Evolutionary conservation across 2,113 vertebrate species (phyloP), one percentile per base, ranked within the genome.

Genomic region (Osmerus eperlanus): DNA sequence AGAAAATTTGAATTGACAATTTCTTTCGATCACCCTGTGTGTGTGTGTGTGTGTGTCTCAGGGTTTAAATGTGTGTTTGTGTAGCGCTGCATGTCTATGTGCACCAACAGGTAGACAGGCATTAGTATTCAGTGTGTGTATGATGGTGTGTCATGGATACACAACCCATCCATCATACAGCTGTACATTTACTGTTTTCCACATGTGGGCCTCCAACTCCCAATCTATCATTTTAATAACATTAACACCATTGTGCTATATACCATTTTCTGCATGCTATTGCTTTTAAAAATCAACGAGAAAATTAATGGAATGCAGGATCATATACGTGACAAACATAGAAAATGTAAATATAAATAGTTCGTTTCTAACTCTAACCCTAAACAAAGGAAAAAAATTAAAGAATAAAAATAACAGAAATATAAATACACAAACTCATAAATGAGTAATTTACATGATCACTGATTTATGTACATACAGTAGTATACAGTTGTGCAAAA

Each of bases 221-320:
- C 88, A 89, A 87, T 91, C 90, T 88, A 83, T 89, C 91, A 81
- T 83, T 85, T 68, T 78, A 85, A 87, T 28, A 55, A 72, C 80
- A 88, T 89, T 81, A 78, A 90, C 91, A 91, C 85, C 82, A 89
- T 96, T 97, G 97, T 97, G 96, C 95, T 98, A 95, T 94, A 92
- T 92, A 88, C 82, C 85, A 78, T 93, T 92, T 92, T 93, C 92
- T 94, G 95, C 95, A 95, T 94, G 91, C 96, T 98, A 98, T 98
- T 98, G 96, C 97, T 97, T 95, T 92, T 90, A 89, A 91, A 89
- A 91, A 91, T 87, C 80, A 87, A 87, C 82, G 86, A 92, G 90
- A 89, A 91, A 88, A 88, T 83, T 65, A 90, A 92, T 83, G 70
- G 82, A 90, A 90, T 89, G 91, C 90, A 78, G 78, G 91, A 93